A percentile compares a stretch with the other conserved stretches of the same genome.
Evolutionary conservation across 2,797 vertebrate species (phyloP).

Genomic region (Mus spretus): DNA sequence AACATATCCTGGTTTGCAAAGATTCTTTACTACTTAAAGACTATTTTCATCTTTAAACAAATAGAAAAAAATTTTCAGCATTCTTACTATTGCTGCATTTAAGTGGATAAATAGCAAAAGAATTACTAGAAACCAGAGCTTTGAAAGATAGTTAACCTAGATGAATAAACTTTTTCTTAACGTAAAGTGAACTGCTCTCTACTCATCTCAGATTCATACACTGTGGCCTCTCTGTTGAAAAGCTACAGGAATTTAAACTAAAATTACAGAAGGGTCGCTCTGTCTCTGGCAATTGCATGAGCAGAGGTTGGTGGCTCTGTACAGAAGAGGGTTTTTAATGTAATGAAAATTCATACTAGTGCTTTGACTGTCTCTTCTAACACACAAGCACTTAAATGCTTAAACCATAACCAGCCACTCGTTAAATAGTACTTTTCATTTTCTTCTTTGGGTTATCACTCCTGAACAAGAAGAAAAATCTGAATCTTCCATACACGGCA

Average conservation of each 20-base stretch:
- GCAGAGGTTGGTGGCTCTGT: background rate
- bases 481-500: background rate
- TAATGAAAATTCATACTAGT: background rate
- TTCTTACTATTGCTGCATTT: background rate
- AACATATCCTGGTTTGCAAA: background rate
- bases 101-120: background rate
- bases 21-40: slow-evolving; percentile 2
- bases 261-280: background rate
- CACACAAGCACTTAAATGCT: background rate
- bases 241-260: background rate
- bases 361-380: background rate
- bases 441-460: background rate
- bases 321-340: background rate
- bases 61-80: background rate
- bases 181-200: background rate
- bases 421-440: background rate
- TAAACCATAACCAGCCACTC: background rate
- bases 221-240: background rate
- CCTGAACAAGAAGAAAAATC: background rate
- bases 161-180: slow-evolving; percentile 17
- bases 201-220: background rate
- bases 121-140: background rate
- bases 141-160: slow-evolving; percentile 23
- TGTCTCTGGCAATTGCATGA: background rate
- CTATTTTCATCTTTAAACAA: background rate